These are phyloP conservation scores for Bathynomus jamesi DNA, from an alignment of 1,140 invertebrate species.

Conservation along the genomic window DNA sequence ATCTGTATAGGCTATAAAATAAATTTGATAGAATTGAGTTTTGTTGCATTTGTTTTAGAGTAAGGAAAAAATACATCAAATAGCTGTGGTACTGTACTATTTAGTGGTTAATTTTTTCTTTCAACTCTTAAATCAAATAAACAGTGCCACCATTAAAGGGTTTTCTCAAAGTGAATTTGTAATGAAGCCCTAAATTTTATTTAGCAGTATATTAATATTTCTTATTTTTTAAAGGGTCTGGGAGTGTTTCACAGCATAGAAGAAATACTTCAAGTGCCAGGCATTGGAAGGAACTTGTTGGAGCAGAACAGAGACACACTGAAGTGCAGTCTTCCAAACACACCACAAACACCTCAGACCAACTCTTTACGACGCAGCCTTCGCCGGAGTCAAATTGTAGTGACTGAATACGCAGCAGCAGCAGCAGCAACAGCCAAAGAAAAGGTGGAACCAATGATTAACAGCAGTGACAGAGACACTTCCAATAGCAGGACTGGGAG, in stretches of 20 bases:
- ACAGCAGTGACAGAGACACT: neutral
- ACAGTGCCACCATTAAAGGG: too few relatives aligned
- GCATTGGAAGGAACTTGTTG: slow-evolving; percentile 43
- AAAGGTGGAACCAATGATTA: neutral
- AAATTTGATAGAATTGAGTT: too few relatives aligned
- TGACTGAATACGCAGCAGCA: neutral
- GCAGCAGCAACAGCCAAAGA: slow-evolving; percentile 9
- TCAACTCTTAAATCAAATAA: too few relatives aligned
- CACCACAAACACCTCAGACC: slow-evolving; percentile 14
- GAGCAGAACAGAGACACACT: slow-evolving; percentile 42
- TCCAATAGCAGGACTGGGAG: neutral
- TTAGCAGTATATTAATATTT: too few relatives aligned
- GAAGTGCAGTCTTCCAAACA: slow-evolving; percentile 37
- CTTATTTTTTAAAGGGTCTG: slow-evolving; percentile 42
- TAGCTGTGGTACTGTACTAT: too few relatives aligned
- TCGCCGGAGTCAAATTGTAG: slow-evolving; percentile 11
- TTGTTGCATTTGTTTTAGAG: too few relatives aligned
- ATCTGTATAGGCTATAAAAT: too few relatives aligned
- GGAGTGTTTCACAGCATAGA: slow-evolving; percentile 43
- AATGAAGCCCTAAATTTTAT: too few relatives aligned
- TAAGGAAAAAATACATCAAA: too few relatives aligned
- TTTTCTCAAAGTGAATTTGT: too few relatives aligned
- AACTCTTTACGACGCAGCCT: slow-evolving; percentile 16
- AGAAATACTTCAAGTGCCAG: slow-evolving; percentile 43
- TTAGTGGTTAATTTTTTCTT: too few relatives aligned